These are phyloP conservation scores for Pelobates cultripes DNA, from an alignment of 2,797 vertebrate species.

Conservation along the genomic window DNA sequence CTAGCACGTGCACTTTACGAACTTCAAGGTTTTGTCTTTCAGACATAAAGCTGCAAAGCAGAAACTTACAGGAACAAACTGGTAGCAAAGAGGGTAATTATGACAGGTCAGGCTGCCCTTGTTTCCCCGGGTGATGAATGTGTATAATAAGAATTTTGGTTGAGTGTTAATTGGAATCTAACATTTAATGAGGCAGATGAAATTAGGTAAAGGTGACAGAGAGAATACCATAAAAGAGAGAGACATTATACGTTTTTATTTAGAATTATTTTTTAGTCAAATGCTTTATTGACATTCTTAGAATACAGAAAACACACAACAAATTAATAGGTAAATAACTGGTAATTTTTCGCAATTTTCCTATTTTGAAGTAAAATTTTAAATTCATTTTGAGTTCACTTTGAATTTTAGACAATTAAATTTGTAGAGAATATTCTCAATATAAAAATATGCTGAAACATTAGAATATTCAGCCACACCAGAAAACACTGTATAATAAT, in stretches of 20 bases:
- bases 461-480: too few species aligned
- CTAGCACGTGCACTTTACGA: too few species aligned
- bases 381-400: too few species aligned
- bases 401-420: too few species aligned
- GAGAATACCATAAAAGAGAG: neutral
- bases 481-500: too few species aligned
- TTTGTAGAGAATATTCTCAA: too few species aligned
- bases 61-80: neutral
- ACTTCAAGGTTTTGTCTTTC: neutral
- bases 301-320: too few species aligned
- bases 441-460: too few species aligned
- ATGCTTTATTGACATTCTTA: too few species aligned
- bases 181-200: neutral
- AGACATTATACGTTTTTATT: neutral
- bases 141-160: neutral
- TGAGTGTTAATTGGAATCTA: neutral
- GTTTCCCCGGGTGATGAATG: neutral
- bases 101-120: neutral
- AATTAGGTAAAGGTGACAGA: neutral
- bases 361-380: too few species aligned
- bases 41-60: neutral
- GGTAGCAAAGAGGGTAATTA: neutral
- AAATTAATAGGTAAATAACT: too few species aligned
- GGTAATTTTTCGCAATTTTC: too few species aligned
- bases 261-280: neutral